Evolutionary conservation across 1,140 invertebrate genomes (phyloP).

Genomic region (Polypedilum pembai): DNA sequence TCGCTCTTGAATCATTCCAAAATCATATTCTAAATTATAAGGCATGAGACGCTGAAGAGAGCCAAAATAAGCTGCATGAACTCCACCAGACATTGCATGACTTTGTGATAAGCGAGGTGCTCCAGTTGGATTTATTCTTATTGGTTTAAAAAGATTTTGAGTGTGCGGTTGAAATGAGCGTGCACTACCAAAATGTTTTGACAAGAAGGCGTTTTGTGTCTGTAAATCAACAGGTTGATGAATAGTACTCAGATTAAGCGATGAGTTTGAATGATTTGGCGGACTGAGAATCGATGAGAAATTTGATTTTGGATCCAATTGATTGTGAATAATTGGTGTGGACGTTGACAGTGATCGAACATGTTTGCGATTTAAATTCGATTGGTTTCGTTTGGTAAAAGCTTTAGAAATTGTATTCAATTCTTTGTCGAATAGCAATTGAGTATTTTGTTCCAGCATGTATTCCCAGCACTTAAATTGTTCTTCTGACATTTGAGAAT

Average conservation of each 20-base stretch:
- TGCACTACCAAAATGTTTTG: slow-evolving; percentile 69
- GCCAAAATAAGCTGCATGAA: slow-evolving; percentile 77
- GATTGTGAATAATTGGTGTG: slow-evolving; percentile 35
- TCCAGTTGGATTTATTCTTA: slow-evolving; percentile 36
- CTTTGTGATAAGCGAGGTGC: slow-evolving; percentile 44
- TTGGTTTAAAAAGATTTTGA: slow-evolving; percentile 37
- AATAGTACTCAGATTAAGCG: slow-evolving; percentile 1
- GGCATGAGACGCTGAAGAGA: slow-evolving; percentile 74
- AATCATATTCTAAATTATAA: slow-evolving; percentile 76
- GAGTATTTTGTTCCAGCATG: slow-evolving; percentile 85
- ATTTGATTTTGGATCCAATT: slow-evolving; percentile 33
- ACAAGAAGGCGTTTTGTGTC: slow-evolving; percentile 50
- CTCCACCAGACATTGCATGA: slow-evolving; percentile 54
- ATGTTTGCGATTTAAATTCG: slow-evolving; percentile 38
- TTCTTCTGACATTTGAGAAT: slow-evolving; percentile 62
- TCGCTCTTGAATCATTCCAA: slow-evolving; percentile 69
- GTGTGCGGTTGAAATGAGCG: slow-evolving; percentile 58
- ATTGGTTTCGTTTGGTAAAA: slow-evolving; percentile 44
- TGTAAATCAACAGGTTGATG: slow-evolving; percentile 34
- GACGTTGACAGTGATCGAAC: slow-evolving; percentile 39
- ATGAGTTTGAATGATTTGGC: not conserved
- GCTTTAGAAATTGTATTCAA: slow-evolving; percentile 69
- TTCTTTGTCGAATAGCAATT: slow-evolving; percentile 79
- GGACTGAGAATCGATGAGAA: slow-evolving; percentile 30
- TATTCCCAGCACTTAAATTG: slow-evolving; percentile 90